Conservation (phyloP, 1,140 invertebrate species). For the Orchestia grillus region DNA sequence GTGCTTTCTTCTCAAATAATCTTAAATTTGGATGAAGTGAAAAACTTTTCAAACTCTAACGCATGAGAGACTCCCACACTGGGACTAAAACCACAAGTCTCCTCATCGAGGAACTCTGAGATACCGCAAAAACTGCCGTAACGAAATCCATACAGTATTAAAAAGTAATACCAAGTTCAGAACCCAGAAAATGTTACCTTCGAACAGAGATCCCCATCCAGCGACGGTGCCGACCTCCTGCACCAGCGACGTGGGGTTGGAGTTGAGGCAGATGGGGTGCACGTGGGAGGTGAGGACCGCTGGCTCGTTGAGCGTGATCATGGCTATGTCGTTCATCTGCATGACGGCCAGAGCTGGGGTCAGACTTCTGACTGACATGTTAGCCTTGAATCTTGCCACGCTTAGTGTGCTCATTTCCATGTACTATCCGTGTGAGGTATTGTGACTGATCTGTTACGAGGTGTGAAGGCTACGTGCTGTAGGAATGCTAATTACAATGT, state of each 20-base stretch:
- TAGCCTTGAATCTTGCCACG: not conserved
- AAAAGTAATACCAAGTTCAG: not conserved
- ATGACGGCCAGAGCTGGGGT: not conserved
- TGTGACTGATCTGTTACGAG: too few relatives aligned
- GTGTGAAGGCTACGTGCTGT: too few relatives aligned
- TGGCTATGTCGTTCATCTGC: constrained; percentile 87
- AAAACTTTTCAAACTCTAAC: not conserved
- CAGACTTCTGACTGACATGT: too few relatives aligned
- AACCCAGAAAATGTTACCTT: constrained; percentile 74
- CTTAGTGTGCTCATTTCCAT: not conserved
- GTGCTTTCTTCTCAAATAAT: not conserved
- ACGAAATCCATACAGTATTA: not conserved
- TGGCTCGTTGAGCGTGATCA: constrained; percentile 84
- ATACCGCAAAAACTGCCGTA: not conserved
- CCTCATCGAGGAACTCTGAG: not conserved
- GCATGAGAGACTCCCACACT: not conserved
- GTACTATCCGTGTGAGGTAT: too few relatives aligned
- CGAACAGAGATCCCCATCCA: constrained; percentile 85
- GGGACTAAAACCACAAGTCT: not conserved
- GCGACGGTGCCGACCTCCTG: constrained; percentile 84
- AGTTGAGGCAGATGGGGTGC: constrained; percentile 85
- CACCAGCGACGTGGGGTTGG: constrained; percentile 76
- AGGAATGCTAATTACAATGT: too few relatives aligned
- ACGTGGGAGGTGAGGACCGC: constrained; percentile 83
- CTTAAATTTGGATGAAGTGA: not conserved